Base-by-base conservation (phyloP, 1,140 invertebrate genomes). In the Leptopilina clavipes region DNA sequence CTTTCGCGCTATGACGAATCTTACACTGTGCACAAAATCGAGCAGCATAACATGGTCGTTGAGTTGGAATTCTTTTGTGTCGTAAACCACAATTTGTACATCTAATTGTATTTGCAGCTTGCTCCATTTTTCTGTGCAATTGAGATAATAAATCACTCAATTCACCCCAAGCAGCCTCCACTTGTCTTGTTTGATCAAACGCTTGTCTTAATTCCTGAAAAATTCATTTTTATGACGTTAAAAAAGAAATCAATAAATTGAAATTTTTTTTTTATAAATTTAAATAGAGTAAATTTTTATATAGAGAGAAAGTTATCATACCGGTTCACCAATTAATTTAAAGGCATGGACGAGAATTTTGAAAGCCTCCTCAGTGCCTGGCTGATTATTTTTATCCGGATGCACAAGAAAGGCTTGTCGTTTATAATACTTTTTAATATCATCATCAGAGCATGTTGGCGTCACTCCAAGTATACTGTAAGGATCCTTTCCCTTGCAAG, bases 261-360 rank as follows among this genome's bases (percentile, higher is more conserved):
- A 31, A 1, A 31, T 31, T 31, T 31, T 31, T 31, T 5, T 31
- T 31, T 31, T 31, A 5, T 31, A 31, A 31, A 2, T 31, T 31
- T n/a, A n/a, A n/a, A n/a, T n/a, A n/a, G n/a, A n/a, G n/a, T n/a
- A n/a, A n/a, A n/a, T n/a, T n/a, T n/a, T n/a, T n/a, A n/a, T n/a
- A n/a, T n/a, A n/a, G n/a, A n/a, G n/a, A n/a, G n/a, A n/a, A n/a
- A n/a, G 25, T 31, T 31, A 31, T 80, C 88, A 92, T 88, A 96
- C 96, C 82, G 97, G 95, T 91, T 97, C 96, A 14, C 97, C 97
- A 83, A 98, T 97, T 83, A 97, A 93, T 88, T 98, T 96, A 91
- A 98, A 98, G 25, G 97, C 97, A 87, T 97, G 95, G 78, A 97
- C 96, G 79, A 98, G 91, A 86, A 98, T 98, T 91, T 98, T 98